Evolutionary conservation across 1,140 invertebrate genomes (phyloP).

Genomic region (Cephus cinctus): DNA sequence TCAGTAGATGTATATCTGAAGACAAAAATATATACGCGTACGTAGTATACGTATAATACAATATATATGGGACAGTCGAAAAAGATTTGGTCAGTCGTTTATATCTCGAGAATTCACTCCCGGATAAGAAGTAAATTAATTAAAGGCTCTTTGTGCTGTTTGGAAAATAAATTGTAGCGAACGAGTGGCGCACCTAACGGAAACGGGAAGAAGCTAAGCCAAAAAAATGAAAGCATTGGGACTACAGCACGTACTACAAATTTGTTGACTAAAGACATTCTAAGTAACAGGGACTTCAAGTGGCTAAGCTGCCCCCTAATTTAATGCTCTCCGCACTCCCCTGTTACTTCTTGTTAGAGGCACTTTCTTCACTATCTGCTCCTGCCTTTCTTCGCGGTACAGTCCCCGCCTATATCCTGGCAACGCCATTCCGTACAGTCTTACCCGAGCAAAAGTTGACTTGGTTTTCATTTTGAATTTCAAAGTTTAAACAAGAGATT

Average conservation of each 20-base stretch:
- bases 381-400: not conserved
- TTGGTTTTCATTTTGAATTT: conserved; percentile 33
- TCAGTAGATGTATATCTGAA: too few species aligned
- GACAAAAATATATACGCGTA: too few species aligned
- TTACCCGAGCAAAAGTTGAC: not conserved
- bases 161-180: not conserved
- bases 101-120: not conserved
- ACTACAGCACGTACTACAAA: too few species aligned
- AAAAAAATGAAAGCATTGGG: too few species aligned
- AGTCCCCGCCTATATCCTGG: not conserved
- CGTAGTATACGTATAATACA: too few species aligned
- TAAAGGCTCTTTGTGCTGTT: not conserved
- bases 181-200: too few species aligned
- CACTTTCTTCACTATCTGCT: not conserved
- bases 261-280: conserved; percentile 8
- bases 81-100: too few species aligned
- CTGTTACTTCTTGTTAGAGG: not conserved
- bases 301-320: conserved; percentile 5
- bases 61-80: too few species aligned
- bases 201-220: too few species aligned
- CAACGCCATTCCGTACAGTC: not conserved
- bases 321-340: conserved; percentile 5
- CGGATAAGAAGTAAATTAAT: not conserved
- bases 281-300: conserved; percentile 4
- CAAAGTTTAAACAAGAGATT: conserved; percentile 41